A percentile compares a stretch with the other conserved stretches of the same genome.
These are phyloP conservation scores for Elachura formosa DNA, from an alignment of 2,113 vertebrate species.

Conservation along the genomic window DNA sequence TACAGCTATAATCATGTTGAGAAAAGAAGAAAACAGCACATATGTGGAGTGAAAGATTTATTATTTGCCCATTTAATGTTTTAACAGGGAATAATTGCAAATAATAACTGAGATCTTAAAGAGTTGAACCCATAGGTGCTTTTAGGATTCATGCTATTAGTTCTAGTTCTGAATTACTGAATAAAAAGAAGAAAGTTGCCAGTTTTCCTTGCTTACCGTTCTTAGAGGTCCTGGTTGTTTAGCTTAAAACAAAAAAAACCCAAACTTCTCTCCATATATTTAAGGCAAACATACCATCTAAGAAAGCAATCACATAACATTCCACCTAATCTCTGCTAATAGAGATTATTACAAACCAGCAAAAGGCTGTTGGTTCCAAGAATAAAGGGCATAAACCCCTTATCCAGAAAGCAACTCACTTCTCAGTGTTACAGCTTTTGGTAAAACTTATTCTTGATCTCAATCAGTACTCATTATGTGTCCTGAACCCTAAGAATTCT, in stretches of 20 bases:
- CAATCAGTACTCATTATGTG: neutral
- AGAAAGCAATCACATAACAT: neutral
- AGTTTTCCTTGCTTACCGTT: neutral
- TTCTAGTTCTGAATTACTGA: neutral
- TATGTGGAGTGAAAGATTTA: neutral
- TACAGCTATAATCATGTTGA: neutral
- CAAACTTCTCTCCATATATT: neutral
- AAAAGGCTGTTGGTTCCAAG: neutral
- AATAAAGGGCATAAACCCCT: neutral
- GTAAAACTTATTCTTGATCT: neutral
- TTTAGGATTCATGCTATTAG: neutral
- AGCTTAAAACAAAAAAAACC: neutral
- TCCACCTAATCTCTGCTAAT: neutral
- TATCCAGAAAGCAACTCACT: neutral
- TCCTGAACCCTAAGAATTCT: neutral
- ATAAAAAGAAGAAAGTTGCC: neutral
- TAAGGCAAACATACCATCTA: neutral
- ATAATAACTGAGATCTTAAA: neutral
- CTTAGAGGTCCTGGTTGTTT: neutral
- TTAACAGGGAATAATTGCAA: neutral
- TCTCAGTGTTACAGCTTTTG: neutral
- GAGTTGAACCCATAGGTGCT: neutral
- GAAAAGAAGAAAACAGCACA: neutral
- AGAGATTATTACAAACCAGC: neutral
- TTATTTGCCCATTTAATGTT: neutral